These are phyloP conservation scores for Blastobasis adustella DNA, from an alignment of 2,888 invertebrate species.

Conservation along the genomic window DNA sequence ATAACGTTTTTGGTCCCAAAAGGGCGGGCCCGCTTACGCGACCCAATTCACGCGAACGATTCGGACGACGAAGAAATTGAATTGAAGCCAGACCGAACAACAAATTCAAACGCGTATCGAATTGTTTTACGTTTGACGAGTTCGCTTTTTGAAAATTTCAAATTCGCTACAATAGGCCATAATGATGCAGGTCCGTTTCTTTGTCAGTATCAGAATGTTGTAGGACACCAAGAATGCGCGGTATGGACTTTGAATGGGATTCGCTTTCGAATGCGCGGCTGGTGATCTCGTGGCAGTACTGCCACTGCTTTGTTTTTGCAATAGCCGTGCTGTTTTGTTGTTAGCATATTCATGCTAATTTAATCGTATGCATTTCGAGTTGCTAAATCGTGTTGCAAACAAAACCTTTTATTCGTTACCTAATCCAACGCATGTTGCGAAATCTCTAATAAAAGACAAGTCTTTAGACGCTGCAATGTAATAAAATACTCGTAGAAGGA, in stretches of 20 bases:
- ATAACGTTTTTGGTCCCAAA: slow-evolving; percentile 72
- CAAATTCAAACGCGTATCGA: slow-evolving; percentile 74
- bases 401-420: neutral
- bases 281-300: slow-evolving; percentile 65
- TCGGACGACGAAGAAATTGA: slow-evolving; percentile 70
- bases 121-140: slow-evolving; percentile 75
- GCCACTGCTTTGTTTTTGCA: slow-evolving; percentile 47
- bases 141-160: slow-evolving; percentile 68
- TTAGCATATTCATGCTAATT: slow-evolving; percentile 35
- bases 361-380: slow-evolving; percentile 6
- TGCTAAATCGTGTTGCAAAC: neutral
- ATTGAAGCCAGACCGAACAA: slow-evolving; percentile 67
- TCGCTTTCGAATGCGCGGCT: slow-evolving; percentile 44
- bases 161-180: slow-evolving; percentile 69
- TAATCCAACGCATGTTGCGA: neutral
- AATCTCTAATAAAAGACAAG: too few relatives aligned
- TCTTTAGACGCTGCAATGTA: neutral
- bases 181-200: slow-evolving; percentile 68
- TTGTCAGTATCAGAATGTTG: slow-evolving; percentile 57
- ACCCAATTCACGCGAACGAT: slow-evolving; percentile 72
- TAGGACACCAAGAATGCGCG: slow-evolving; percentile 47
- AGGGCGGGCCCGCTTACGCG: slow-evolving; percentile 74
- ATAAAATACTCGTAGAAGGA: neutral
- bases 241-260: slow-evolving; percentile 42
- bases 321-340: slow-evolving; percentile 41